Percentiles rank a stretch among this genome's conserved stretches.
phyloP scores from a whole-genome alignment of 2,797 vertebrate genomes.

The Petrocephalus sullivani region DNA sequence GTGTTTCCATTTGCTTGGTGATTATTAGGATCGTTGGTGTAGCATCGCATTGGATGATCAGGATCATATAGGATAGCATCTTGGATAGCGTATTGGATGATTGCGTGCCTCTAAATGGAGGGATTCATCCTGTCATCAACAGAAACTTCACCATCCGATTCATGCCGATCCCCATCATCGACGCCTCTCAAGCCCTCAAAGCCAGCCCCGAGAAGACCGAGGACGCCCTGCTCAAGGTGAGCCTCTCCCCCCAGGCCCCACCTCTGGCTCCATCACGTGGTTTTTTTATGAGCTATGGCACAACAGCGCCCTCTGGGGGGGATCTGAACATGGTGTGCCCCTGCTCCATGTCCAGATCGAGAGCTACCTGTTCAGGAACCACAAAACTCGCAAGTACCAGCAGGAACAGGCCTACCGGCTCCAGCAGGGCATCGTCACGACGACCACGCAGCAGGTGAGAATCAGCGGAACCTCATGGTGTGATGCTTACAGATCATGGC shows the following conservation, averaged over 20 bases:
- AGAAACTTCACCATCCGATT: constrained; percentile 95
- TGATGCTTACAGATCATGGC: neutral
- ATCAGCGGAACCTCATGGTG: neutral
- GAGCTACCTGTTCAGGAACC: constrained; percentile 91
- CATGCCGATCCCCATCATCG: constrained; percentile 96
- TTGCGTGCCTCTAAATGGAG: neutral
- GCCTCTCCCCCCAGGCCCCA: neutral
- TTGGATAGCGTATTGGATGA: neutral
- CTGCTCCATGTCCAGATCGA: constrained; percentile 75
- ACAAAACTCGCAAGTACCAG: constrained; percentile 88
- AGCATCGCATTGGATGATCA: neutral
- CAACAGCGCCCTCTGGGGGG: neutral
- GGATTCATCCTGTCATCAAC: constrained; percentile 4
- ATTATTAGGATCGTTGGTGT: no score
- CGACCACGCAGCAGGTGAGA: constrained; percentile 89
- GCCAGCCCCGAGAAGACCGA: constrained; percentile 93
- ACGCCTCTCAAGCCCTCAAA: constrained; percentile 92
- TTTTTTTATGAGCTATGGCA: neutral
- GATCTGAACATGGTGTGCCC: neutral
- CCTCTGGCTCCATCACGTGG: neutral
- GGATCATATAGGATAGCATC: no score
- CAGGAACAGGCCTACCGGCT: constrained; percentile 94
- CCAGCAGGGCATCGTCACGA: constrained; percentile 96
- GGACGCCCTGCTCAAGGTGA: constrained; percentile 90
- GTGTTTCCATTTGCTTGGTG: neutral